phyloP scores from a whole-genome alignment of 2,113 vertebrate species.

The Actinemys pallida region DNA sequence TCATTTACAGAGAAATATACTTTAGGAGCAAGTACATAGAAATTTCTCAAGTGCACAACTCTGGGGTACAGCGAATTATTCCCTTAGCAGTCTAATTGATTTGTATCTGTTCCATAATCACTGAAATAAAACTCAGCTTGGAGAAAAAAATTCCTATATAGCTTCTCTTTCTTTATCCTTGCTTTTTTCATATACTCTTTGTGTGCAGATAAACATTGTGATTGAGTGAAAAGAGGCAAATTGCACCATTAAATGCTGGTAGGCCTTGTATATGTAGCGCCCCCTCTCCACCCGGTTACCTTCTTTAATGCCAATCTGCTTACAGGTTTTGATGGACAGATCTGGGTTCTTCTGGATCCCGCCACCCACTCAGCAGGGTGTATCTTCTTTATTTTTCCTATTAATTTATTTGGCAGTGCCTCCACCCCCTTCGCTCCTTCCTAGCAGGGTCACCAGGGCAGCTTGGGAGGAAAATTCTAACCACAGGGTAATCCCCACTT shows the following conservation, averaged over 20 bases:
- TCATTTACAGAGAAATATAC: background rate
- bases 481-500: too few species aligned
- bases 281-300: too few species aligned
- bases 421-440: too few species aligned
- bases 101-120: accelerated
- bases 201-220: background rate
- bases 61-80: background rate
- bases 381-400: too few species aligned
- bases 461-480: too few species aligned
- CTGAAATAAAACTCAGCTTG: background rate
- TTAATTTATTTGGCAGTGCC: too few species aligned
- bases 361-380: too few species aligned
- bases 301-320: too few species aligned
- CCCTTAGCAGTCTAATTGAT: background rate
- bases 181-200: background rate
- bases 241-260: background rate
- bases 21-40: background rate
- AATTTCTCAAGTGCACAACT: background rate
- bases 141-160: accelerated
- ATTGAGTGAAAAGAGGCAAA: background rate
- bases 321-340: too few species aligned
- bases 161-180: accelerated
- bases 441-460: too few species aligned
- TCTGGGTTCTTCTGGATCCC: too few species aligned
- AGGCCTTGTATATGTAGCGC: background rate